These are phyloP conservation scores for Pollimyrus isidori DNA, from an alignment of 2,113 vertebrate genomes.

Conservation along the genomic window DNA sequence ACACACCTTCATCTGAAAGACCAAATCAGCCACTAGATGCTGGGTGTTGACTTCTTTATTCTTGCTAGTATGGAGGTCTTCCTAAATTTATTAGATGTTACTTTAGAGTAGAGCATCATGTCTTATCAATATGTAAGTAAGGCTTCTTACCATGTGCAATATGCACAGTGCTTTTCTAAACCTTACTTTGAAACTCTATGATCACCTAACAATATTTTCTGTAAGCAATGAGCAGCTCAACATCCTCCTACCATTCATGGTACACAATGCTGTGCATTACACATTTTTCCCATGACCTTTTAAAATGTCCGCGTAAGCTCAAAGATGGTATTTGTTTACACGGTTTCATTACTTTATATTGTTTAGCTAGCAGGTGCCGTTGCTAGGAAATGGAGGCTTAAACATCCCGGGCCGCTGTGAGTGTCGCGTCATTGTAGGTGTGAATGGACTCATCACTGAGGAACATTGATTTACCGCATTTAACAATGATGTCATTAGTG, in stretches of 20 bases:
- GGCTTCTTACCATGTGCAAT: neutral
- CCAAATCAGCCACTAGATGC: neutral
- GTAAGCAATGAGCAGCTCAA: neutral
- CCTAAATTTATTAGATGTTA: neutral
- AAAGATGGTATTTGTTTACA: slow-evolving; percentile 30
- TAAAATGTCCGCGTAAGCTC: slow-evolving; percentile 34
- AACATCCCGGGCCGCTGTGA: slow-evolving; percentile 24
- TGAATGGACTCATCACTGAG: slow-evolving; percentile 29
- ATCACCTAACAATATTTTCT: neutral
- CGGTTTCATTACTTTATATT: slow-evolving; percentile 40
- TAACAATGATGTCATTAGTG: neutral
- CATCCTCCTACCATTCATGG: neutral
- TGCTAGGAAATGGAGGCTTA: slow-evolving; percentile 52
- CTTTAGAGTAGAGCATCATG: neutral
- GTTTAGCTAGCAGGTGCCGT: slow-evolving; percentile 33
- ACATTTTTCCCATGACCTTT: slow-evolving; percentile 39
- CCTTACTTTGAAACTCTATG: neutral
- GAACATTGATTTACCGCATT: slow-evolving; percentile 24
- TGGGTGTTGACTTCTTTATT: neutral
- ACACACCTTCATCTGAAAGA: neutral
- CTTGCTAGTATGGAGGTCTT: neutral
- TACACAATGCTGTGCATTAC: neutral
- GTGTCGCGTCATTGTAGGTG: slow-evolving; percentile 24
- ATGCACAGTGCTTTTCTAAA: neutral
- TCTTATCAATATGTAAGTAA: neutral